phyloP scores from a whole-genome alignment of 1,140 invertebrate genomes.

The Aphelinus certus region DNA sequence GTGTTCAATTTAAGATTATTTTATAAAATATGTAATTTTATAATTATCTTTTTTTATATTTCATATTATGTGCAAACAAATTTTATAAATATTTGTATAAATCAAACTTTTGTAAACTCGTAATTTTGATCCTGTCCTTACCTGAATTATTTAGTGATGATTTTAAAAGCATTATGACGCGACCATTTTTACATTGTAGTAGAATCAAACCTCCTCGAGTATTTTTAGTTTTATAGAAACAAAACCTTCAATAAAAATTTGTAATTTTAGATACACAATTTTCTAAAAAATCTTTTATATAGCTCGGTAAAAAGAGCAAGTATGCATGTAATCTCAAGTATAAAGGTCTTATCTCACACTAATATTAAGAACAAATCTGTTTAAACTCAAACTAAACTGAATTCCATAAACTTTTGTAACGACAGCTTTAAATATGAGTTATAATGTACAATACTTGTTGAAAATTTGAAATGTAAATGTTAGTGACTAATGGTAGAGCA shows the following conservation, averaged over 20 bases:
- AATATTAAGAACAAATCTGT: slow-evolving; percentile 22
- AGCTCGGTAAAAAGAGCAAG: slow-evolving; percentile 12
- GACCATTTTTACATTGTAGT: slow-evolving; percentile 27
- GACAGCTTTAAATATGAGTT: slow-evolving; percentile 36
- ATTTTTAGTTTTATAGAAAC: slow-evolving; percentile 28
- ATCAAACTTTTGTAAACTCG: slow-evolving; percentile 39
- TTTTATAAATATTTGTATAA: slow-evolving; percentile 40
- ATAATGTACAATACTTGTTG: slow-evolving; percentile 39
- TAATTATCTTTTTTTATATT: slow-evolving; percentile 30
- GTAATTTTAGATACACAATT: slow-evolving; percentile 35
- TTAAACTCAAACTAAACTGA: slow-evolving; percentile 25
- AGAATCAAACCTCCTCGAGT: slow-evolving; percentile 22
- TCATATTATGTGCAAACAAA: not conserved
- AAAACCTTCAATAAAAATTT: slow-evolving; percentile 23
- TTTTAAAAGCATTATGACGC: slow-evolving; percentile 26
- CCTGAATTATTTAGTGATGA: slow-evolving; percentile 33
- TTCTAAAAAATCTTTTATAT: slow-evolving; percentile 33
- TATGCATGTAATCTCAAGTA: slow-evolving; percentile 31
- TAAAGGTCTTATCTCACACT: slow-evolving; percentile 21
- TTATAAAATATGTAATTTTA: slow-evolving; percentile 23
- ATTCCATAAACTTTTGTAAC: slow-evolving; percentile 37
- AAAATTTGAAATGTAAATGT: slow-evolving; percentile 39
- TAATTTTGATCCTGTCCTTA: slow-evolving; percentile 15
- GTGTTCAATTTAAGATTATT: slow-evolving; percentile 28
- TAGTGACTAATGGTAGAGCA: slow-evolving; percentile 30